Base-by-base conservation (phyloP, 2,888 invertebrate species). In the Abscondita cerata region DNA sequence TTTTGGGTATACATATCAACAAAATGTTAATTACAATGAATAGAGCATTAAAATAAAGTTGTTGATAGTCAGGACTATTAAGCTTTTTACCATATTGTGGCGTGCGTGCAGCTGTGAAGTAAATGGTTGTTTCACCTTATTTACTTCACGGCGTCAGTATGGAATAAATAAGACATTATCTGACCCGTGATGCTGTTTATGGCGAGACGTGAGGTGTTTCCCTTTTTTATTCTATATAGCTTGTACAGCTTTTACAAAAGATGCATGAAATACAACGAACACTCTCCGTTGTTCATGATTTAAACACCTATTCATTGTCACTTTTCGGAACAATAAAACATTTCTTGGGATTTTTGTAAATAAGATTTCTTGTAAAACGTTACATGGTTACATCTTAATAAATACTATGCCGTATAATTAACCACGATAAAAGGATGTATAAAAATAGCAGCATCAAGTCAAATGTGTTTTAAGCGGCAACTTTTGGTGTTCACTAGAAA, bases 141-240 rank as follows among this genome's bases (percentile, higher is more conserved):
- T 72, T 69, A 68, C 70, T 66, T 67, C 71, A 61, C 61, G 56
- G 65, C 67, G 56, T 59, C 53, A 57, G 64, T 65, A 66, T 67
- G 75, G 75, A 76, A 77, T 77, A 78, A 78, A 78, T 78, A 78
- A 78, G 78, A 78, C 78, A 77, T 78, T 78, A 78, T 77, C 78
- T 78, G 68, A 68, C 69, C 71, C 69, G 71, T 72, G 73, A 73
- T 73, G 75, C 73, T 73, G 76, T 72, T 74, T 74, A 74, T 73
- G 69, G 74, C 71, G 70, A 73, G 76, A 76, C 76, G 76, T 76
- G 76, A 75, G 75, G 75, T 75, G 76, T 75, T 75, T 76, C 73
- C 71, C 67, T 73, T 74, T 75, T 77, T 75, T 62, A 40, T 63
- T 55, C 63, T 63, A 51, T 59, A 52, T 63, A 52, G 38, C 40